A percentile compares a stretch with the other conserved stretches of the same genome.
Evolutionary conservation across 2,797 vertebrate species (phyloP).

Genomic region (Agapornis canus): DNA sequence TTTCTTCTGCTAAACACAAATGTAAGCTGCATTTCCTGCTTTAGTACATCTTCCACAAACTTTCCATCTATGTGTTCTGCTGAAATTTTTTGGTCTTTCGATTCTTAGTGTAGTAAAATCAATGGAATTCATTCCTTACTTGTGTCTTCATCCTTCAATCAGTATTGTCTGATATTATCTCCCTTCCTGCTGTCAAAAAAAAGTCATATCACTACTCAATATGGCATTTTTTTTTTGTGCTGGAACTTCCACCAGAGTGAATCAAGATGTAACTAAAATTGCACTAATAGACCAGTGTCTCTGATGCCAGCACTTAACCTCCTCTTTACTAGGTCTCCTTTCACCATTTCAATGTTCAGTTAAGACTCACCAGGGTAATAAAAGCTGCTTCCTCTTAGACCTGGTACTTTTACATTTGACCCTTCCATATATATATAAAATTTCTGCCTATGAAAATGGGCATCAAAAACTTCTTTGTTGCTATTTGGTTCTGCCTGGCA

Average conservation of each 20-base stretch:
- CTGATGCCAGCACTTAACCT: background rate
- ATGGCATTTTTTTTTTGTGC: background rate
- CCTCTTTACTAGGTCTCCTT: background rate
- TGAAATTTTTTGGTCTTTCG: background rate
- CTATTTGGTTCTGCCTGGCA: background rate
- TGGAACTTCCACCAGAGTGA: background rate
- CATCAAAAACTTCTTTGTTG: background rate
- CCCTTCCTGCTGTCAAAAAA: background rate
- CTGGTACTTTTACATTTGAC: background rate
- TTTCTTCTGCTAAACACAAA: background rate
- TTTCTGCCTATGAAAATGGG: background rate
- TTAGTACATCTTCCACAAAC: background rate
- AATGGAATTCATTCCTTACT: background rate
- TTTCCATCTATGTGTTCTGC: background rate
- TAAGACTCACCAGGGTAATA: background rate
- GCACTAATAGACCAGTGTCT: background rate
- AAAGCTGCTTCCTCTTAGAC: background rate
- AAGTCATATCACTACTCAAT: rapidly evolving
- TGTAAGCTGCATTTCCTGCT: background rate
- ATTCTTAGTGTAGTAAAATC: background rate
- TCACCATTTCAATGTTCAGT: background rate
- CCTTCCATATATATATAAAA: background rate
- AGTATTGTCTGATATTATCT: background rate
- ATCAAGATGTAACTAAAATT: background rate
- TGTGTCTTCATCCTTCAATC: background rate